These are phyloP conservation scores for Sebastes matsubarae DNA, from an alignment of 2,797 vertebrate species.

Conservation along the genomic window DNA sequence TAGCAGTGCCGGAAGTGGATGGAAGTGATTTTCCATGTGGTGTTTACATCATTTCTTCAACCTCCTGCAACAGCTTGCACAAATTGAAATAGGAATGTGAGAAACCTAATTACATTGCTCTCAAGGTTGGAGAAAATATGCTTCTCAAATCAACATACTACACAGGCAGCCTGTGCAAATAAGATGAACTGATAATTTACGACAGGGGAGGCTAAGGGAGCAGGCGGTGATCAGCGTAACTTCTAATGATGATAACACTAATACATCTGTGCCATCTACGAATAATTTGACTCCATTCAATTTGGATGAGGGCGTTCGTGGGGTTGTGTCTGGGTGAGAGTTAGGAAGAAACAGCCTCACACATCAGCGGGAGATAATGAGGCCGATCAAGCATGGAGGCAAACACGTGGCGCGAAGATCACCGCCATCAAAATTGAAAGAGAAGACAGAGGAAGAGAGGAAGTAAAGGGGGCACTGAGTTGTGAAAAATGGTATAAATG, in stretches of 20 bases:
- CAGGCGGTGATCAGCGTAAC: constrained; percentile 29
- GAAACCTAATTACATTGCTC: constrained; percentile 17
- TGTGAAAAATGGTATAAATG: constrained; percentile 28
- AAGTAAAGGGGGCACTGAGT: background rate
- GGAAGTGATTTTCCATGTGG: background rate
- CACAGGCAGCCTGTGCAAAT: constrained; percentile 13
- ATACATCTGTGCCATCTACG: constrained; percentile 29
- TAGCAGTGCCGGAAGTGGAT: background rate
- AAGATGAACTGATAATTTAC: constrained; percentile 23
- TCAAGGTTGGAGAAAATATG: background rate
- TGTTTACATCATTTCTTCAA: constrained; percentile 2
- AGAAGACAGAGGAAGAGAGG: background rate
- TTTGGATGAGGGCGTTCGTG: constrained; percentile 23
- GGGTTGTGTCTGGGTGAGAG: constrained; percentile 31
- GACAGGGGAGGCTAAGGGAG: constrained; percentile 15
- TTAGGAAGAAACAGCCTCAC: constrained; percentile 43
- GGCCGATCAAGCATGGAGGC: constrained; percentile 38
- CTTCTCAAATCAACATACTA: constrained; percentile 6
- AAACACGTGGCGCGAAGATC: constrained; percentile 37
- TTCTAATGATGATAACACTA: constrained; percentile 50
- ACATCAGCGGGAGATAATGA: constrained; percentile 58
- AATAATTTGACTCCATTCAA: constrained; percentile 45
- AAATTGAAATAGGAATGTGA: background rate
- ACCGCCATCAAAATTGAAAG: constrained; percentile 26
- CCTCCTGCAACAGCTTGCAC: background rate